These are phyloP conservation scores for Myrmophylax atrothorax DNA, from an alignment of 2,113 vertebrate genomes.

Conservation along the genomic window DNA sequence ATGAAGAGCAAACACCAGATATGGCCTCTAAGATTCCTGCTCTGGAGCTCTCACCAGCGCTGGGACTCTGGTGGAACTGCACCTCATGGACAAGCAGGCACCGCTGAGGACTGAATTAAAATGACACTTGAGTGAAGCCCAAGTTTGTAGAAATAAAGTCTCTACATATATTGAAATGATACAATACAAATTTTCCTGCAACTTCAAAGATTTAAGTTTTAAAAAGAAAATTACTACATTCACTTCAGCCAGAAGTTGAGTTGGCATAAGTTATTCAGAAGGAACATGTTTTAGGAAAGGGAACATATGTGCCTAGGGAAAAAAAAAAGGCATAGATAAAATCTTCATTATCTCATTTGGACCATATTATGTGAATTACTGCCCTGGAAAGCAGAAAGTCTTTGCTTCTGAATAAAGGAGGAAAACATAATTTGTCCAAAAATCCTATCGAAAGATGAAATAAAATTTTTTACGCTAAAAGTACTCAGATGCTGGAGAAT, in stretches of 20 bases:
- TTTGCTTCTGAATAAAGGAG: not conserved
- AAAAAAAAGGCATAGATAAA: not conserved
- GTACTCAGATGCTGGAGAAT: not conserved
- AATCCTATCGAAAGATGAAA: not conserved
- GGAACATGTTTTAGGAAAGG: not conserved
- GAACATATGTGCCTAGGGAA: not conserved
- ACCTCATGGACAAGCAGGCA: not conserved
- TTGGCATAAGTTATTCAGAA: not conserved
- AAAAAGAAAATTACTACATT: not conserved
- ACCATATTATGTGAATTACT: not conserved
- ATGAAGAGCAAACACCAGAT: not conserved
- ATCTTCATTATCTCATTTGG: conserved; percentile 14
- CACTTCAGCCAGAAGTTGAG: not conserved
- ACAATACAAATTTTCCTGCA: not conserved
- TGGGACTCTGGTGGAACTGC: not conserved
- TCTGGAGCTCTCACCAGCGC: not conserved
- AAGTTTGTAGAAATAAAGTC: not conserved
- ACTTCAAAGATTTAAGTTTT: not conserved
- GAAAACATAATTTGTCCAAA: not conserved
- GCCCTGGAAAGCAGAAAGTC: not conserved
- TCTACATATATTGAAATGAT: not conserved
- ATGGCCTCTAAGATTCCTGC: not conserved
- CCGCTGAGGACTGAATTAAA: not conserved
- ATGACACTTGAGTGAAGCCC: not conserved
- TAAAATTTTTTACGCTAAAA: not conserved